Conservation (phyloP, 2,113 vertebrate species). For the Peucedramus taeniatus region DNA sequence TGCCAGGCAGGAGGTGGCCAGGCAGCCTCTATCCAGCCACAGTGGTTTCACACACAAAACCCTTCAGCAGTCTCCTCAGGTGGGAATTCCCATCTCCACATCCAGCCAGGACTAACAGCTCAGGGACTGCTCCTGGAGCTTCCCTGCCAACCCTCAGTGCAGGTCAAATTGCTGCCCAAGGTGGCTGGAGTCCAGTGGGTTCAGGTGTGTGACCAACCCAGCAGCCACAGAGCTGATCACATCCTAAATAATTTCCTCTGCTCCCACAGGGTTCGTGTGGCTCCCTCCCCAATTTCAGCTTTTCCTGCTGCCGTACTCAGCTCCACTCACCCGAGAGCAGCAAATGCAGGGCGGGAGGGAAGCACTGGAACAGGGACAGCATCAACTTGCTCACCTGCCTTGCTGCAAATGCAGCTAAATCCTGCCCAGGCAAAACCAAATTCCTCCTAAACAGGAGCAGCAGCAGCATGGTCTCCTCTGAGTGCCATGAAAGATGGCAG, state of each 20-base stretch:
- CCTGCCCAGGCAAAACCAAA: not conserved
- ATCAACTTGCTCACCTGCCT: accelerated
- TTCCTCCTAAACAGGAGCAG: not conserved
- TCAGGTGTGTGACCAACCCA: not conserved
- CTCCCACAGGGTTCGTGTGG: accelerated
- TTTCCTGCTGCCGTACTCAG: accelerated
- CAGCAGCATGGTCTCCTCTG: not conserved
- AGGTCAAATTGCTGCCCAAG: not conserved
- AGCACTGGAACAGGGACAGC: not conserved
- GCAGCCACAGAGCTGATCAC: not conserved
- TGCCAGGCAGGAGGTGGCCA: accelerated
- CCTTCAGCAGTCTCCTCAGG: not conserved
- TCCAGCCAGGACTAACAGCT: not conserved
- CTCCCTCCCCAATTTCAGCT: not conserved
- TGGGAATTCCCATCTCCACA: not conserved
- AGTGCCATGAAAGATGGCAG: accelerated
- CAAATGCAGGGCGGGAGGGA: not conserved
- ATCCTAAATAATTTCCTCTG: not conserved
- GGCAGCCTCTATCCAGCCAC: accelerated
- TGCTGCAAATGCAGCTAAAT: not conserved
- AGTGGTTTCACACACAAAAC: not conserved
- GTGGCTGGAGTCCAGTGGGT: accelerated
- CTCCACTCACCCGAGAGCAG: accelerated
- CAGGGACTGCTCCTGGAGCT: not conserved
- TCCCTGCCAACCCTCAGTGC: accelerated